Evolutionary conservation across 2,888 invertebrate species (phyloP), one percentile per base, ranked within the genome.

Genomic region (Emmelina monodactyla): DNA sequence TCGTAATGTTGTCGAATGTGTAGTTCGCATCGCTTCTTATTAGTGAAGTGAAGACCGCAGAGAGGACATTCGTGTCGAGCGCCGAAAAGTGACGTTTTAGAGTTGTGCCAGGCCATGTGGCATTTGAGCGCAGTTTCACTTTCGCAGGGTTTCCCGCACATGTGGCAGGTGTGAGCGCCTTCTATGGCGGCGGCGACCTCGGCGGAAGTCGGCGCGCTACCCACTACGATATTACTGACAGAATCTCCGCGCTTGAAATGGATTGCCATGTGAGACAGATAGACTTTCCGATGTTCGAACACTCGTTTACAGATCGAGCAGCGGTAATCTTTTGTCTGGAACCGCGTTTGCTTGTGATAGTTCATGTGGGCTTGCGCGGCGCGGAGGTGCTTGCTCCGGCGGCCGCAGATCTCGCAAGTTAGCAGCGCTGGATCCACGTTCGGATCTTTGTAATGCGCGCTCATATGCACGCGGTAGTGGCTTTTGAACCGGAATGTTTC

Each of bases 1-100:
- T 83, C 83, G 37, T 62, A 72, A 41, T 83, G 83, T 1, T 68
- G 58, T 32, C 79, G 57, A 22, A 64, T 60, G 50, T 84, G 83
- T 2, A 82, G 47, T 34, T 75, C 71, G 5, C 78, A 49, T 4
- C 78, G 62, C 2, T 65, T 58, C 36, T 81, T 82, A 46, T 81
- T 78, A 1, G 72, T 64, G 50, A 83, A 84, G 38, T 60, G 55
- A 10, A 76, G 50, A 30, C 69, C 60, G 42, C 83, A 84, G 31
- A 82, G 58, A 6, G 53, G 50, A 46, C 84, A 84, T 43, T 75
- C 67, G 47, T 80, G 71, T 1, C 78, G 56, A 6, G 68, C 64
- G 4, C 72, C 76, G 43, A 58, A 73, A 3, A 79, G 50, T 13
- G 67, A 60, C 0, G 72, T 65, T 43, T 76, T 75, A 1, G 79